Base-by-base conservation (phyloP, 1,140 invertebrate genomes). In the Heliconius congener region DNA sequence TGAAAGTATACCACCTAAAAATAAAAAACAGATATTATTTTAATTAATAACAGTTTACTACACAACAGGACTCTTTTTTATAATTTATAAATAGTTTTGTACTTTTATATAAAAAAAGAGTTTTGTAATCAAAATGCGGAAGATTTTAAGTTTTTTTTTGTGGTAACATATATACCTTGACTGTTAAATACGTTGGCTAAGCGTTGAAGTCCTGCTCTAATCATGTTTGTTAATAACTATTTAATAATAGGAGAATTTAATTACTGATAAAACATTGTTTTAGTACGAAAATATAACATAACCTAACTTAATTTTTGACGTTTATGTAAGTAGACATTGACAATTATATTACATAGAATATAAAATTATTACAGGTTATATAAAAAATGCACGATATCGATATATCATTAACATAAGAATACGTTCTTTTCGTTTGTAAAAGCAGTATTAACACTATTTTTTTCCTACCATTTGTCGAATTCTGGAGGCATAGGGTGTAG, bases 1-100 rank as follows among this genome's bases (percentile, higher is more conserved):
- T 71, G 92, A 91, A 70, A 93, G 30, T 73, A 94, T 83, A 13
- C 91, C 90, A 19, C 86, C 92, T 94, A 81, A 57, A 93, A 90
- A n/a, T 27, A 8, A 23, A n/a, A 57, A 23, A 9, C 8, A 57
- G 6, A 46, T 46, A 46, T 8, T 57, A 52, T 6, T 55, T n/a
- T 19, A 55, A 55, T 55, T n/a, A 8, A 55, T 46, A 46, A 16
- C 13, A 37, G 34, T 19, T 52, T 52, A 19, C 1, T 52, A 19
- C 18, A 34, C 30, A 13, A 42, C 42, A 42, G 11, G 42, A 42
- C 42, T 13, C 11, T 42, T 42, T 52, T 5, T 19, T 52, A 30
- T 34, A 34, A 52, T 52, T 52, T 52, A 52, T 6, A 52, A 19
- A 19, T 19, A 52, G 50, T 19, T 52, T 52, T 8, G 6, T 52